Evolutionary conservation across 2,888 invertebrate species (phyloP), one percentile per base, ranked within the genome.

Genomic region (Lithophane leautieri): DNA sequence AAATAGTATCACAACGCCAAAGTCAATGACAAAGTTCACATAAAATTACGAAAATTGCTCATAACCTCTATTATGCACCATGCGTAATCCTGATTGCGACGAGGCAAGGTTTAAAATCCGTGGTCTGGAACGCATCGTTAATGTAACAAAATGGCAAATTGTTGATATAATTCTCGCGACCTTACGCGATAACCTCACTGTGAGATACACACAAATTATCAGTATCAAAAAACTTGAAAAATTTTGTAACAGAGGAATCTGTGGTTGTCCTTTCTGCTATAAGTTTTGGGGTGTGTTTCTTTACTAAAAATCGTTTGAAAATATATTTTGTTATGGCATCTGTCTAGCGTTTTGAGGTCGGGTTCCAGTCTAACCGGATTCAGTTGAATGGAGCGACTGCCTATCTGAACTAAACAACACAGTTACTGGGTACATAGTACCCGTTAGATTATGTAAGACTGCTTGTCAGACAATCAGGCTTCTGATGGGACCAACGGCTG

Each of bases 21-120:
- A 79, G 84, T 86, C 79, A 87, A 79, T 78, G 74, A 67, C 79
- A 71, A 56, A 84, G 84, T 72, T 81, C 73, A 82, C 25, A 61
- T 22, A 58, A 2, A 42, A 67, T 65, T 75, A 34, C 25, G 12
- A 70, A 70, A 67, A 71, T 44, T 68, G 11, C 12, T 62, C 12
- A 25, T 4, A 4, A 60, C 3, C 4, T 54, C 8, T 0, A n/a
- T n/a, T n/a, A 28, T 67, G 60, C 63, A 62, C 22, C 4, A 47
- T 25, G 11, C 22, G 6, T 0, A 19, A 56, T 9, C 54, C 65
- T 58, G 75, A 83, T 61, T 2, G 0, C 22, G 1, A 34, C 11
- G 14, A 0, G 2, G 25, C 54, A 79, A 40, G 34, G 54, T 19
- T n/a, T 6, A 72, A 61, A 58, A 56, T 78, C 0, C 58, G 25